Evolutionary conservation across 2,888 invertebrate species (phyloP).

Genomic region (Cantharis rufa): DNA sequence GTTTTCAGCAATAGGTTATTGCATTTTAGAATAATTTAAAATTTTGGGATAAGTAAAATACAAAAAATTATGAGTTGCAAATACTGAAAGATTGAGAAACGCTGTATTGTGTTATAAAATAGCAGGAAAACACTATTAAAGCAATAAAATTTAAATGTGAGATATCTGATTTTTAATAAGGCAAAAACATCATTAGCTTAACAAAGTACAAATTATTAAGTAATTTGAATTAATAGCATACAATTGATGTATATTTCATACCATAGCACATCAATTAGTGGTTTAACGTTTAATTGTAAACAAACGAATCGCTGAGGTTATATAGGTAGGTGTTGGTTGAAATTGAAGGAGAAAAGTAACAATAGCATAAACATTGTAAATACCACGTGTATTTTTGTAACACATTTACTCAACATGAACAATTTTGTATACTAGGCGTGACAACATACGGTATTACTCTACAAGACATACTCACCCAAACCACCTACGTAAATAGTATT

Average conservation of each 20-base stretch:
- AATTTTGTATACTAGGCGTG: constrained; percentile 42
- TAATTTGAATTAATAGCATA: neutral
- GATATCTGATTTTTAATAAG: neutral
- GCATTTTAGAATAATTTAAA: too few relatives aligned
- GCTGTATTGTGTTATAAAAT: neutral
- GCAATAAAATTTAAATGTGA: neutral
- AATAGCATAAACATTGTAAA: neutral
- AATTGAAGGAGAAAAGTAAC: neutral
- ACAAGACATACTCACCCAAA: constrained; percentile 44
- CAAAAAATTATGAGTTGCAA: too few relatives aligned
- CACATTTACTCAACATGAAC: neutral
- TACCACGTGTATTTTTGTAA: neutral
- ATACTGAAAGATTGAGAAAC: too few relatives aligned
- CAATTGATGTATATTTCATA: neutral
- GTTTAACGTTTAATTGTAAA: neutral
- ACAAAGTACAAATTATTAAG: neutral
- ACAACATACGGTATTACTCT: constrained; percentile 41
- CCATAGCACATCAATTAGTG: neutral
- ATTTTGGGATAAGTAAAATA: too few relatives aligned
- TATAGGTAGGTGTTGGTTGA: neutral
- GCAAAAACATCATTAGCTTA: neutral
- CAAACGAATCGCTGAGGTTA: neutral
- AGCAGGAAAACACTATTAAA: neutral
- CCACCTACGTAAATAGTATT: constrained; percentile 44
- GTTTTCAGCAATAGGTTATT: too few relatives aligned